Percentiles rank a stretch among this genome's conserved stretches.
Evolutionary conservation across 1,140 invertebrate genomes (phyloP).

Genomic region (Metaphire vulgaris): DNA sequence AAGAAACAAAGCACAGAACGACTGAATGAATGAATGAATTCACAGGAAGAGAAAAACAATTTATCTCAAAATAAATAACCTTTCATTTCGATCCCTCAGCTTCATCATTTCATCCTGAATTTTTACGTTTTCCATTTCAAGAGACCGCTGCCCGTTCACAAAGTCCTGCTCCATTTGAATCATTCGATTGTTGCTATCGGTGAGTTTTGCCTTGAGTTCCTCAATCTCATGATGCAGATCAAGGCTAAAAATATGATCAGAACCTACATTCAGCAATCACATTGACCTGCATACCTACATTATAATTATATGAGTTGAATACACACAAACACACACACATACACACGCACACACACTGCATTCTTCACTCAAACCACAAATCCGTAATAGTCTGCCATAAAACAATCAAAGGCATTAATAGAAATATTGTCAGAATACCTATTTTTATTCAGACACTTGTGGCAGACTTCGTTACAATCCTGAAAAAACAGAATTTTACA

Average conservation of each 20-base stretch:
- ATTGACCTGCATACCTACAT: no score
- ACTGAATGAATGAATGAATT: no score
- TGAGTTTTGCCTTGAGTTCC: constrained; percentile 69
- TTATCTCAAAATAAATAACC: no score
- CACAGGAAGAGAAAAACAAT: no score
- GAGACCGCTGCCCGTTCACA: constrained; percentile 68
- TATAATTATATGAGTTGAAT: no score
- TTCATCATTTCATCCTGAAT: constrained; percentile 75
- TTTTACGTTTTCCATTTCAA: constrained; percentile 66
- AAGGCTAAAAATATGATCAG: constrained; percentile 58
- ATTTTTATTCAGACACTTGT: neutral
- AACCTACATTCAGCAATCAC: no score
- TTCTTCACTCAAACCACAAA: neutral
- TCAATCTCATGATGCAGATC: constrained; percentile 80
- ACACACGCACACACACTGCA: neutral
- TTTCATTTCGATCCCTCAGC: constrained; percentile 86
- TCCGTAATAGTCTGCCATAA: neutral
- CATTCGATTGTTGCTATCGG: constrained; percentile 74
- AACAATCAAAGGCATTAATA: neutral
- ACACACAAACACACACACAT: neutral
- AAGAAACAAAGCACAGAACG: no score
- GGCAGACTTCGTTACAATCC: neutral
- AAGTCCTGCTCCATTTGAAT: constrained; percentile 77
- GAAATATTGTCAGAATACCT: neutral
- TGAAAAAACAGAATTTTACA: neutral